Conservation (phyloP, 2,888 invertebrate genomes). For the Argyra leucocephala region DNA sequence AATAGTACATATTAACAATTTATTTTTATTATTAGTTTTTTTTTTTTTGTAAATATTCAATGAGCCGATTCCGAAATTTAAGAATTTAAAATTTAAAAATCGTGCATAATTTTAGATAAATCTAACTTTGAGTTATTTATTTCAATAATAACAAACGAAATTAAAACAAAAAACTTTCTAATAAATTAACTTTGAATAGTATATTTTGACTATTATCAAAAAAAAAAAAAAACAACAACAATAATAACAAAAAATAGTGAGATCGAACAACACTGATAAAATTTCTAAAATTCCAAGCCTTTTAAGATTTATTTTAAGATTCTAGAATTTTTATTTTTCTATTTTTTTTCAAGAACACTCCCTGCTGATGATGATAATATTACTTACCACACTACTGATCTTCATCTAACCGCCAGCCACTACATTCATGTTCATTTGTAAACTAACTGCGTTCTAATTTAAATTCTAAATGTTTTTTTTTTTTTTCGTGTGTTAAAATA, state of each 20-base stretch:
- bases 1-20: no score
- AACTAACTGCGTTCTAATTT: background rate
- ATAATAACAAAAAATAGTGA: no score
- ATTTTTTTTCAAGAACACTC: background rate
- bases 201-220: background rate
- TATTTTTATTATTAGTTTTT: no score
- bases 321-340: no score
- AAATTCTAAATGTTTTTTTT: background rate
- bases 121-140: background rate
- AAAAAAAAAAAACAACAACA: background rate
- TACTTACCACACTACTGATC: background rate
- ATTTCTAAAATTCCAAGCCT: conserved; percentile 1
- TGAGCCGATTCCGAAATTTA: no score
- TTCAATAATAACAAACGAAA: no score
- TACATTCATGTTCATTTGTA: background rate
- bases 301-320: background rate
- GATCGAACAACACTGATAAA: background rate
- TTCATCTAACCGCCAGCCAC: background rate
- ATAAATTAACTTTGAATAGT: background rate
- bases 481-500: no score
- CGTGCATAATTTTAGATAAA: conserved; percentile 1
- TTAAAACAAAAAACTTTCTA: background rate
- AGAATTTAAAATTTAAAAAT: background rate
- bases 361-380: background rate
- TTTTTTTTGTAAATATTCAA: no score